phyloP scores from a whole-genome alignment of 2,888 invertebrate species.

The Hypomecis atomaria region DNA sequence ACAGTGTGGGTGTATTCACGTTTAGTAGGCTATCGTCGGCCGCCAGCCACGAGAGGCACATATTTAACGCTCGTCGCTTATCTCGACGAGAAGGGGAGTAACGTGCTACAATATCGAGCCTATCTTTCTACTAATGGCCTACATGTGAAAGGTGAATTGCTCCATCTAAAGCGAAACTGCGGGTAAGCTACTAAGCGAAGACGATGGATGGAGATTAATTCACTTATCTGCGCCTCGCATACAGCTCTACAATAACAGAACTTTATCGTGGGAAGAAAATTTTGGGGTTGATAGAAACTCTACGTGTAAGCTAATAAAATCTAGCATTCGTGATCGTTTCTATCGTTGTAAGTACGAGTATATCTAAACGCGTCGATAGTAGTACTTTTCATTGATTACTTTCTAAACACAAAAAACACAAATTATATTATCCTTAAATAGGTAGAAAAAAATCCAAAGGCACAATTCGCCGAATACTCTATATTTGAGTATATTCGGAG shows the following conservation, averaged over 20 bases:
- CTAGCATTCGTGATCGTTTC: no score
- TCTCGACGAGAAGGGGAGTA: conserved; percentile 64
- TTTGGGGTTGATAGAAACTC: conserved; percentile 2
- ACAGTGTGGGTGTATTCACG: conserved; percentile 50
- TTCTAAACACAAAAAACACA: no score
- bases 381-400: no score
- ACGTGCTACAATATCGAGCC: conserved; percentile 73
- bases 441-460: no score
- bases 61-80: conserved; percentile 74
- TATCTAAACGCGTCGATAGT: no score
- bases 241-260: conserved; percentile 17
- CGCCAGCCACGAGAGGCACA: conserved; percentile 68
- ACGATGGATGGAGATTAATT: conserved; percentile 64
- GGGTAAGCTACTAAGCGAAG: conserved; percentile 61
- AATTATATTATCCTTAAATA: no score
- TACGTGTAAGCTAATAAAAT: not conserved
- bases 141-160: conserved; percentile 80
- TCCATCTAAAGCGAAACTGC: conserved; percentile 64
- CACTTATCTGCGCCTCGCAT: conserved; percentile 48
- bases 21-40: conserved; percentile 60
- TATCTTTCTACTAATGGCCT: conserved; percentile 79
- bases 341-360: no score
- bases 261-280: conserved; percentile 10
- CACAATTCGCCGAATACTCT: no score
- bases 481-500: no score